Evolutionary conservation across 2,888 invertebrate genomes (phyloP), one percentile per base, ranked within the genome.

Genomic region (Trileptium ribeirensis): DNA sequence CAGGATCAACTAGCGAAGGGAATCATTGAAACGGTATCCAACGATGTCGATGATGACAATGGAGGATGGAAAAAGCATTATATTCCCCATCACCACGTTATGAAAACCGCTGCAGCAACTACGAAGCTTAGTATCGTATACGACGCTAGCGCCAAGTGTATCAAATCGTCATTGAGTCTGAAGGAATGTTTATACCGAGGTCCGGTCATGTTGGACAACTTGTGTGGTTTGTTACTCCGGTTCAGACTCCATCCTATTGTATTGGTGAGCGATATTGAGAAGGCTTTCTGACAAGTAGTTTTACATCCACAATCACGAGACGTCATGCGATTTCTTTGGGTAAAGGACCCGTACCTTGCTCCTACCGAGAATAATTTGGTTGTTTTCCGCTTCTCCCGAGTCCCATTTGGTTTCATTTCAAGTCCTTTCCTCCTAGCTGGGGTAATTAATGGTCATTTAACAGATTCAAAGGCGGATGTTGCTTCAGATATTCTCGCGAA

Each of bases 71-170:
- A 51, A 51, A 24, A 15, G 8, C 84, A 84, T 40, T 84, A 83
- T 70, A 33, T 83, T 3, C 84, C 84, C 0, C 83, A 84, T 70
- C 84, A 84, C 31, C 51, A 79, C 0, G 84, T 84, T 0, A 67
- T 84, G n/a, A 78, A 74, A 0, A 78, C 83, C 24, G 24, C 70
- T 8, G 84, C 82, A 24, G 31, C 70, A 24, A 75, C 51, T 24
- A 51, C 85, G 0, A 86, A 86, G 78, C 39, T 86, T 15, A 36
- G 85, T 2, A 79, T 83, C 36, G 85, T 86, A 8, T 86, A 81
- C 77, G 86, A 86, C 81, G 86, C 82, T 3, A 82, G 82, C 0
- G 80, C 78, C 0, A 78, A 67, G 39, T 33, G 31, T n/a, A 82
- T 79, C 70, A 29, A 2, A 0, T 70, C 81, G 75, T 79, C 51